Conservation (phyloP, 2,888 invertebrate genomes). For the Hetaerina titia region DNA sequence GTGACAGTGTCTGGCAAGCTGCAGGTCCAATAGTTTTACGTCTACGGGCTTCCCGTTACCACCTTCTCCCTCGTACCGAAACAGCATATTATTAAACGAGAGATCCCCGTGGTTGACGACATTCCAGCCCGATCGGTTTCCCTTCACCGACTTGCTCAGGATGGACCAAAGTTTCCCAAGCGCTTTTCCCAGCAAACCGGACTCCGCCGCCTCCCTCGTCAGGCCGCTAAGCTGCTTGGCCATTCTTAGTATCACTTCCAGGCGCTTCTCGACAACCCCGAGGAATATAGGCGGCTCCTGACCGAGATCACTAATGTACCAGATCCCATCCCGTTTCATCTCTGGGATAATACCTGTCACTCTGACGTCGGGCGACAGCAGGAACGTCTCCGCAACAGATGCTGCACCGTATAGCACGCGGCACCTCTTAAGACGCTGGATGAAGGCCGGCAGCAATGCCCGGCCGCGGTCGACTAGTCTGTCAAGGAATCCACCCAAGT, state of each 20-base stretch:
- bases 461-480: not conserved
- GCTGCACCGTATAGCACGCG: not conserved
- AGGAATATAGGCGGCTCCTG: not conserved
- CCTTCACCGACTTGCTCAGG: not conserved
- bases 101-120: slow-evolving; percentile 40
- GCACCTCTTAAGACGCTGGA: not conserved
- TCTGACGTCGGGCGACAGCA: not conserved
- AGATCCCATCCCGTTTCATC: not conserved
- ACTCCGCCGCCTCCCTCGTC: not conserved
- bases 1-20: slow-evolving; percentile 37
- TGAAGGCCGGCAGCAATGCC: not conserved
- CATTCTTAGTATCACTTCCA: not conserved
- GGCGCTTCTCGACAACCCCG: not conserved
- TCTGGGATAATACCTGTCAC: not conserved
- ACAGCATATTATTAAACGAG: slow-evolving; percentile 54
- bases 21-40: slow-evolving; percentile 53
- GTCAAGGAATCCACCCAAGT: not conserved
- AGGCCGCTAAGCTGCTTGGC: not conserved
- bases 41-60: not conserved
- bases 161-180: not conserved
- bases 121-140: not conserved
- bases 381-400: not conserved
- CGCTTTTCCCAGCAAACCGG: not conserved
- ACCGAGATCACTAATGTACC: not conserved
- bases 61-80: slow-evolving; percentile 8